phyloP scores from a whole-genome alignment of 2,797 vertebrate genomes.

The Botia almorhae region DNA sequence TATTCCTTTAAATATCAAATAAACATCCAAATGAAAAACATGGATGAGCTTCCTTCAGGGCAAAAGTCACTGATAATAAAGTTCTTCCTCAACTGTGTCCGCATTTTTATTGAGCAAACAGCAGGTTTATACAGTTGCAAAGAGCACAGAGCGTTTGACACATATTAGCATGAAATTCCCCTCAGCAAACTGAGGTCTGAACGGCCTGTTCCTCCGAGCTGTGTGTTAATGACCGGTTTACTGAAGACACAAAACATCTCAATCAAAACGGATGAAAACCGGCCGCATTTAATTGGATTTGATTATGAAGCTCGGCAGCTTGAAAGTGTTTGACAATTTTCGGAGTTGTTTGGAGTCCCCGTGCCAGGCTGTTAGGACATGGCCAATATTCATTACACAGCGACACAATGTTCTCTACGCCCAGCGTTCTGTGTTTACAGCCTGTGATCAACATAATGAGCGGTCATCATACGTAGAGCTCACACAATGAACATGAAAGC shows the following conservation, averaged over 20 bases:
- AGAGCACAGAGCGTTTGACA: background rate
- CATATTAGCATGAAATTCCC: background rate
- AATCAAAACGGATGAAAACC: constrained; percentile 43
- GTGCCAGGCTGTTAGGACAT: constrained; percentile 33
- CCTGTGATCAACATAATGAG: constrained; percentile 39
- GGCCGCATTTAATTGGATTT: constrained; percentile 42
- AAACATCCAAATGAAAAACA: constrained; percentile 1
- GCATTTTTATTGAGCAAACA: background rate
- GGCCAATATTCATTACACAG: constrained; percentile 46
- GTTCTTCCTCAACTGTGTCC: background rate
- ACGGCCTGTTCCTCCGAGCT: constrained; percentile 8
- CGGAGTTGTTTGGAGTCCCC: constrained; percentile 27
- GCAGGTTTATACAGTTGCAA: background rate
- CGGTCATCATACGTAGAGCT: background rate
- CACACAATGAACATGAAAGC: background rate
- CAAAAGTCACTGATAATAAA: background rate
- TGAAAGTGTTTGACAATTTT: constrained; percentile 47
- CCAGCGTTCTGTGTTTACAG: constrained; percentile 39
- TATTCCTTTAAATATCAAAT: constrained; percentile 10
- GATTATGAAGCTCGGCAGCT: constrained; percentile 43
- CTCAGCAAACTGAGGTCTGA: background rate
- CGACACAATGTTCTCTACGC: constrained; percentile 53
- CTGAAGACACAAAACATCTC: constrained; percentile 32
- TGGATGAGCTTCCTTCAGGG: no score
- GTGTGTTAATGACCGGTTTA: background rate